phyloP scores from a whole-genome alignment of 92 coral and sea anemone genomes.

The Epizoanthus fatuus region DNA sequence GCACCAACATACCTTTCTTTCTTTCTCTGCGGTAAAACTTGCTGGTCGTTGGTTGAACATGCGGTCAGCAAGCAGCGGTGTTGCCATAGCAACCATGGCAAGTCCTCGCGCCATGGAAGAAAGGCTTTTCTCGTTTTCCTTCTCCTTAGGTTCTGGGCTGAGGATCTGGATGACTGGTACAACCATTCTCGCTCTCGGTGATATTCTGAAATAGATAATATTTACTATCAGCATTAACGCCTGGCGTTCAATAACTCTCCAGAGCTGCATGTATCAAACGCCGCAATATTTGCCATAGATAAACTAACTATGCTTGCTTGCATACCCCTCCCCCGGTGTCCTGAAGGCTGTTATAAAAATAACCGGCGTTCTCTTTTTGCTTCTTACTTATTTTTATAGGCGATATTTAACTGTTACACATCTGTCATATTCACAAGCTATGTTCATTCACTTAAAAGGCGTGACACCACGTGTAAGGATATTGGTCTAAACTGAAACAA shows the following conservation, averaged over 20 bases:
- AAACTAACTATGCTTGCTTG: too few relatives aligned
- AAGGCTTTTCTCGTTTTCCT: constrained; percentile 13
- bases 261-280: too few relatives aligned
- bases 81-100: constrained; percentile 36
- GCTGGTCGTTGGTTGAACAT: constrained; percentile 17
- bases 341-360: neutral
- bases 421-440: neutral
- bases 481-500: neutral
- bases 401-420: too few relatives aligned
- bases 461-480: neutral
- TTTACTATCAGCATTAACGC: too few relatives aligned
- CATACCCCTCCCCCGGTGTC: too few relatives aligned
- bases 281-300: too few relatives aligned
- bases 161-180: constrained; percentile 29
- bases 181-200: constrained; percentile 22
- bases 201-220: constrained; percentile 9
- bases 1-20: constrained; percentile 26
- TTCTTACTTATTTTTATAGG: too few relatives aligned
- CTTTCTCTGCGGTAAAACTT: constrained; percentile 22
- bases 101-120: constrained; percentile 11
- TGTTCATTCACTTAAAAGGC: neutral
- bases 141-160: constrained; percentile 26
- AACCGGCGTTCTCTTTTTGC: neutral
- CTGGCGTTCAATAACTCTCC: too few relatives aligned
- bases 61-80: constrained; percentile 32